These are phyloP conservation scores for Zophobas morio DNA, from an alignment of 1,140 invertebrate species.

Conservation along the genomic window DNA sequence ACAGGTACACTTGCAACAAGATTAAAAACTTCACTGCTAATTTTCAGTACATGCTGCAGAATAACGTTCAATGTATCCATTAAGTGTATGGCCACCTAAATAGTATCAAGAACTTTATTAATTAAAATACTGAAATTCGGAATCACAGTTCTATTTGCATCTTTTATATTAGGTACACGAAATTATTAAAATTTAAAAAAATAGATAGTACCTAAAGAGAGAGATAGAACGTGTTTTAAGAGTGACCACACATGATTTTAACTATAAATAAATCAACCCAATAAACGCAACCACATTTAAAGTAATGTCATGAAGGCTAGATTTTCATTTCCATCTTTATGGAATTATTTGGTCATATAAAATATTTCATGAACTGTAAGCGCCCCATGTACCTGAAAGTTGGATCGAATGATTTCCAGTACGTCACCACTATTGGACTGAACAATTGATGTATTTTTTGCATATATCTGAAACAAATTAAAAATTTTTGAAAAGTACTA, in stretches of 20 bases:
- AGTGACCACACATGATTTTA: no score
- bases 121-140: no score
- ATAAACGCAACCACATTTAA: no score
- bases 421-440: neutral
- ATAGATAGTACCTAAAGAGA: no score
- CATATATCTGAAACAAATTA: conserved; percentile 6
- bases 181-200: no score
- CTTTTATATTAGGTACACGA: neutral
- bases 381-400: neutral
- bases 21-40: conserved; percentile 7
- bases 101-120: neutral
- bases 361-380: no score
- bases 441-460: neutral
- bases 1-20: conserved; percentile 10
- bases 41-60: conserved; percentile 22
- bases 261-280: no score
- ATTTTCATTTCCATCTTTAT: neutral
- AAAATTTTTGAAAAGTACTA: neutral
- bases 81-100: conserved; percentile 40
- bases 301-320: no score
- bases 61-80: conserved; percentile 28
- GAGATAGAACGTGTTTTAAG: no score
- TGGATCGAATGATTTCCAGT: neutral
- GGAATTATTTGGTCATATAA: neutral
- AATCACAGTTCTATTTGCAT: no score